phyloP scores from a whole-genome alignment of 2,888 invertebrate species.

The Vesta saturnalis region DNA sequence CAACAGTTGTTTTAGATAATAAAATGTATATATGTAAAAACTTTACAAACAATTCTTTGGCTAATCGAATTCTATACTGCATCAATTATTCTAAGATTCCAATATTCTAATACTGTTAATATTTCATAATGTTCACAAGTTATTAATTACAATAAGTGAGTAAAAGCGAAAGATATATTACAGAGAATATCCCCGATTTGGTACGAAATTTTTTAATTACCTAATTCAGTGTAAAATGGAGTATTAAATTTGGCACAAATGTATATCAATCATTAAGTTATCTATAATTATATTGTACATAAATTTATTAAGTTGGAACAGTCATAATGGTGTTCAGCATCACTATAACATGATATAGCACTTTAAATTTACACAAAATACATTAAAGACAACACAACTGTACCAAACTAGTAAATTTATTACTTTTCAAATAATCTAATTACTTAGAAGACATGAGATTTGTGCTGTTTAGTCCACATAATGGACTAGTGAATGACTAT shows the following conservation, averaged over 20 bases:
- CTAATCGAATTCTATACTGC: slow-evolving; percentile 32
- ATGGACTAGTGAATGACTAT: background rate
- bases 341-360: too few species aligned
- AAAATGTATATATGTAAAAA: slow-evolving; percentile 34
- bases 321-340: background rate
- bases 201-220: background rate
- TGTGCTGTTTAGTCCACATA: background rate
- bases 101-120: slow-evolving; percentile 25
- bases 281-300: background rate
- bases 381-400: background rate
- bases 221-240: slow-evolving; percentile 17
- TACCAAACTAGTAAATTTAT: background rate
- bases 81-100: slow-evolving; percentile 16
- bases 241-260: slow-evolving; percentile 25
- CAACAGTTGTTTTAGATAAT: slow-evolving; percentile 34
- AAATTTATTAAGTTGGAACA: slow-evolving; percentile 4
- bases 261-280: background rate
- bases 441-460: slow-evolving; percentile 4
- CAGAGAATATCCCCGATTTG: background rate
- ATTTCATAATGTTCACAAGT: background rate
- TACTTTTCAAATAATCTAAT: background rate
- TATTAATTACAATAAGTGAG: background rate
- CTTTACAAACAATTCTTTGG: slow-evolving; percentile 37
- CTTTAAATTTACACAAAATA: background rate
- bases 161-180: background rate